phyloP scores from a whole-genome alignment of 2,113 vertebrate genomes.

The Tamias sibiricus region DNA sequence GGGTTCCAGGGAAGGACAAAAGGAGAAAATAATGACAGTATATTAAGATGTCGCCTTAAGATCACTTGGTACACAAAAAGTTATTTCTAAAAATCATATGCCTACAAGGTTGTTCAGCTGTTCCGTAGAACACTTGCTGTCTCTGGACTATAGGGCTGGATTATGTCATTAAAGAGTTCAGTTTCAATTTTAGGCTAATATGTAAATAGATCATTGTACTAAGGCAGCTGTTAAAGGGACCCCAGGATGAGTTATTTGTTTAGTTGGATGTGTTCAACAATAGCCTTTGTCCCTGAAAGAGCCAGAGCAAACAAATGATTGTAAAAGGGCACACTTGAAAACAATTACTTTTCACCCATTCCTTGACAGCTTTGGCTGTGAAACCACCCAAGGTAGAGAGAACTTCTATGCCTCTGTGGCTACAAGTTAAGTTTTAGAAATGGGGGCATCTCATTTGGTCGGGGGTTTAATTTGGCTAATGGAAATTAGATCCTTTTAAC shows the following conservation, averaged over 20 bases:
- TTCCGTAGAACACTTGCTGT: conserved; percentile 86
- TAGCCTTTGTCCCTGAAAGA: conserved; percentile 91
- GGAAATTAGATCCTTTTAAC: conserved; percentile 63
- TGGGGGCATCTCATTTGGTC: conserved; percentile 60
- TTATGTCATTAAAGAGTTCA: conserved; percentile 91
- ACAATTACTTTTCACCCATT: conserved; percentile 92
- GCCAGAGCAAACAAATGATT: conserved; percentile 94
- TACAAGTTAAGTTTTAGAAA: conserved; percentile 82
- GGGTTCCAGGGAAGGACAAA: conserved; percentile 61
- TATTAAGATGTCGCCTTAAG: conserved; percentile 76
- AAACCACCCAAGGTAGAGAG: conserved; percentile 88
- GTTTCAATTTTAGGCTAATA: conserved; percentile 91
- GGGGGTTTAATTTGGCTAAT: conserved; percentile 65
- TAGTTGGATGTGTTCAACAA: conserved; percentile 92
- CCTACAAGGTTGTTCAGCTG: conserved; percentile 86
- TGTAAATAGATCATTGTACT: conserved; percentile 92
- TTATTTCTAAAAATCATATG: conserved; percentile 87
- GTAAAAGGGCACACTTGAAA: conserved; percentile 93
- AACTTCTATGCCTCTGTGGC: conserved; percentile 75
- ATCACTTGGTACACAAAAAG: conserved; percentile 76
- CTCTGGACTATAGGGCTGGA: conserved; percentile 84
- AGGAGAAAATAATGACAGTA: conserved; percentile 64
- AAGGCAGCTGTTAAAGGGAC: conserved; percentile 93
- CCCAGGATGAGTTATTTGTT: conserved; percentile 91
- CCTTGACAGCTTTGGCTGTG: conserved; percentile 90